Evolutionary conservation across 1,140 invertebrate species (phyloP).

Genomic region (Drosophila subobscura): DNA sequence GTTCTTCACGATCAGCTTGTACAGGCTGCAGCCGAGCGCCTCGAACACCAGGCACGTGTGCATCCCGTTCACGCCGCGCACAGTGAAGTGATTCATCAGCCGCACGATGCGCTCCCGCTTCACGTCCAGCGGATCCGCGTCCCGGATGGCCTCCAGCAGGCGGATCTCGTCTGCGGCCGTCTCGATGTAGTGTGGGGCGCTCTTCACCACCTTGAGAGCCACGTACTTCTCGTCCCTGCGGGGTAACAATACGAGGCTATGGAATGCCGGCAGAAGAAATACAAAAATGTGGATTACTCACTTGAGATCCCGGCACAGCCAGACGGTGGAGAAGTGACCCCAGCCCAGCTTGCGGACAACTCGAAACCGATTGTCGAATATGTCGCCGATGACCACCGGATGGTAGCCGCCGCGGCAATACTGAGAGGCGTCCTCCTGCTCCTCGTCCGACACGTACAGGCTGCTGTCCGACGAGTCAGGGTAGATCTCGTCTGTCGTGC

Average conservation of each 20-base stretch:
- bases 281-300: conserved; percentile 29
- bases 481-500: conserved; percentile 78
- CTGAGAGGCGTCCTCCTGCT: conserved; percentile 97
- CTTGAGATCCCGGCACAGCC: conserved; percentile 97
- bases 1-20: conserved; percentile 98
- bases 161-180: conserved; percentile 99
- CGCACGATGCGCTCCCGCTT: conserved; percentile 98
- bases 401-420: conserved; percentile 98
- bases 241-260: neutral
- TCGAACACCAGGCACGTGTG: conserved; percentile 99
- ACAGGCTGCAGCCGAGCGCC: conserved; percentile 97
- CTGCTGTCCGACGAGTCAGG: conserved; percentile 82
- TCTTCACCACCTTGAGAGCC: conserved; percentile 99
- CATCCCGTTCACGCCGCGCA: conserved; percentile 97
- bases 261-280: no score
- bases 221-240: conserved; percentile 95
- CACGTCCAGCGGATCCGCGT: conserved; percentile 94
- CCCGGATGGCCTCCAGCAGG: conserved; percentile 95
- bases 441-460: conserved; percentile 88
- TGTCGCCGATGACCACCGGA: conserved; percentile 95
- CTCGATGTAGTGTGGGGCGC: conserved; percentile 98
- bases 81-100: conserved; percentile 98
- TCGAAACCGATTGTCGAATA: conserved; percentile 96
- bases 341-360: conserved; percentile 98
- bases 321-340: conserved; percentile 99